These are phyloP conservation scores for Dallia pectoralis DNA, from an alignment of 2,797 vertebrate genomes.

Conservation along the genomic window DNA sequence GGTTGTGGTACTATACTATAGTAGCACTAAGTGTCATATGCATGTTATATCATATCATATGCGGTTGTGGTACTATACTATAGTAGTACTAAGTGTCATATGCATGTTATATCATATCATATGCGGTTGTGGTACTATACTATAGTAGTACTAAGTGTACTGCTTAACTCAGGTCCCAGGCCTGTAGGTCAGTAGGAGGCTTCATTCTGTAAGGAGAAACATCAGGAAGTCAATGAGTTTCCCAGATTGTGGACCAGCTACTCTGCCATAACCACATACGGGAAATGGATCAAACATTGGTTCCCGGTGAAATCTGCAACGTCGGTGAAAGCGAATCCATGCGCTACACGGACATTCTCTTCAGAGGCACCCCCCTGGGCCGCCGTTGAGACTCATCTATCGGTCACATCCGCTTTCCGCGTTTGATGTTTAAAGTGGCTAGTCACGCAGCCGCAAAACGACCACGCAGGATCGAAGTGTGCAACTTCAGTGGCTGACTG, in stretches of 20 bases:
- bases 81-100: slow-evolving; percentile 19
- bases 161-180: slow-evolving; percentile 2
- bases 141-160: not conserved
- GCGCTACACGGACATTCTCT: not conserved
- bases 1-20: not conserved
- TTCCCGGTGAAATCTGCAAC: not conserved
- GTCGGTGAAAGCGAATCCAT: not conserved
- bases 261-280: slow-evolving; percentile 21
- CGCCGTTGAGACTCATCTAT: not conserved
- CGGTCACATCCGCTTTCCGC: slow-evolving; percentile 16
- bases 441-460: not conserved
- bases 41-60: too few relatives aligned
- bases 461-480: not conserved
- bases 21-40: slow-evolving; percentile 18
- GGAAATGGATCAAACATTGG: slow-evolving; percentile 6
- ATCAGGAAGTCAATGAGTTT: slow-evolving; percentile 42
- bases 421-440: not conserved
- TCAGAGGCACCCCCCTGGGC: not conserved
- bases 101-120: too few relatives aligned
- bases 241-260: slow-evolving; percentile 6
- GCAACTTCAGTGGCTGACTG: not conserved
- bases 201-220: slow-evolving; percentile 24
- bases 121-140: not conserved
- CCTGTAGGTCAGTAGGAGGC: slow-evolving; percentile 10
- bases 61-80: not conserved